Base-by-base conservation (phyloP, 2,113 vertebrate genomes). In the Malaclemys terrapin region DNA sequence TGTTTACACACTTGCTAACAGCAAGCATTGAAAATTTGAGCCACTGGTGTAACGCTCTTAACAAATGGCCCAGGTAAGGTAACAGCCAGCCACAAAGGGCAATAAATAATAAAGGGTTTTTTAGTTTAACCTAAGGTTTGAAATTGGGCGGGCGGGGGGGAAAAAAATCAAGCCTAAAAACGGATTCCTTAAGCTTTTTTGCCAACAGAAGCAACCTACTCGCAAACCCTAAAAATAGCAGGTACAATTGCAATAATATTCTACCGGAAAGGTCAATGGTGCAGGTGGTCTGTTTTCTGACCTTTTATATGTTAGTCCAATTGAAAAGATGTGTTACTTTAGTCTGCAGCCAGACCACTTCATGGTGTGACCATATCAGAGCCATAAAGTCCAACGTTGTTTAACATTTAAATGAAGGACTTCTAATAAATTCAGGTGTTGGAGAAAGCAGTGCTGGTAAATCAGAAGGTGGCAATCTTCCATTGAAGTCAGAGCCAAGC, bases 271-370 rank as follows among this genome's bases (percentile, higher is more conserved):
- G 92, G 90, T 95, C 96, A 97, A 95, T 69, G 88, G 87, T 93
- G 90, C 97, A 97, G 97, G 96, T 96, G 96, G 94, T 96, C 96
- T 90, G 42, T 88, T 69, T 91, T 75, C 93, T 94, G 96, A 97
- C 97, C 94, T 95, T 92, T 56, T n/a, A 65, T 95, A 92, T 91
- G 94, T 94, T 95, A 96, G 95, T 91, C 94, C 95, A 92, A 1
- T 83, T 54, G 91, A 95, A 96, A 92, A 84, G 82, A 97, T 96
- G 93, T 92, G 50, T 69, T 2, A 95, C 96, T 97, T 95, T 94
- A 95, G 92, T 96, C 72, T 83, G 81, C 82, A 95, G 45, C 96
- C 95, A 97, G 96, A 93, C 91, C 90, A 96, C 57, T 93, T 59
- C 96, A 97, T 91, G 95, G 93, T 95, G 96, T 96, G 97, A 97